Percentiles rank a stretch among this genome's conserved stretches.
Conservation (phyloP, 2,113 vertebrate genomes). For the Cebus imitator region DNA sequence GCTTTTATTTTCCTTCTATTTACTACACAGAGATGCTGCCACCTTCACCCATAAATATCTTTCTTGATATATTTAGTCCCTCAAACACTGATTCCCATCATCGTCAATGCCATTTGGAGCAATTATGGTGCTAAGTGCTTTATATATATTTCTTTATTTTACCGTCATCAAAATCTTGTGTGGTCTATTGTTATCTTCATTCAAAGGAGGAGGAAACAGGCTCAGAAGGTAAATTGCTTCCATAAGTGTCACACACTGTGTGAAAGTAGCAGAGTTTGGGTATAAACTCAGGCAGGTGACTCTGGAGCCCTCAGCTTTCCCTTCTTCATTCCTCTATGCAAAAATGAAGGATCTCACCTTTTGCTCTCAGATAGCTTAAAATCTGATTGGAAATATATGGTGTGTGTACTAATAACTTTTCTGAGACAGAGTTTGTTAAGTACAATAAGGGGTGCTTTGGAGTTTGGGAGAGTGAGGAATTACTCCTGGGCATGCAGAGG, state of each 20-base stretch:
- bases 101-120: not conserved
- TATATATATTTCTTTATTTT: not conserved
- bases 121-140: not conserved
- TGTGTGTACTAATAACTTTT: not conserved
- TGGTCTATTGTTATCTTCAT: not conserved
- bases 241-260: not conserved
- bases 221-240: not conserved
- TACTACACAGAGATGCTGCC: not conserved
- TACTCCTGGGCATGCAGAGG: not conserved
- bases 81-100: not conserved
- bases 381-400: not conserved
- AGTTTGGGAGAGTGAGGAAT: not conserved
- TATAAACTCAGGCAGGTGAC: not conserved
- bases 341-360: not conserved
- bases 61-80: not conserved
- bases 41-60: not conserved
- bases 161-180: not conserved
- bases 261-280: not conserved
- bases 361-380: not conserved
- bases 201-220: not conserved
- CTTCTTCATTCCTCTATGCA: not conserved
- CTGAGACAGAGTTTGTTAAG: not conserved
- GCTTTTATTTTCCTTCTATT: conserved; percentile 36
- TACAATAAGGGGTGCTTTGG: not conserved
- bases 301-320: not conserved